These are phyloP conservation scores for Collichthys lucidus DNA, from an alignment of 2,113 vertebrate species.

Conservation along the genomic window DNA sequence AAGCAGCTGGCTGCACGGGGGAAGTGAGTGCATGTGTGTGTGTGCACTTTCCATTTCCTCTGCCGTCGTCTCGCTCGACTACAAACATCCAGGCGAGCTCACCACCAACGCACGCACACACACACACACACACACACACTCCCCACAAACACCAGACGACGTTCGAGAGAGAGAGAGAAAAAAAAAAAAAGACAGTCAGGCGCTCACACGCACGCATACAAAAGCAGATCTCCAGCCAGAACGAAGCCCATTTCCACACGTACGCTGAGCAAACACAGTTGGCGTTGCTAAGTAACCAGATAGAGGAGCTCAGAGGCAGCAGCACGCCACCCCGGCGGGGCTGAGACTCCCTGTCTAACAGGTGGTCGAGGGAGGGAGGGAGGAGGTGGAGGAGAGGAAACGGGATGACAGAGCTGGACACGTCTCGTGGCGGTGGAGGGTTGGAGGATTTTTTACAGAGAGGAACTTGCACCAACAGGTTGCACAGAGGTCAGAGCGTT, in stretches of 20 bases:
- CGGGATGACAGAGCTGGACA: conserved; percentile 61
- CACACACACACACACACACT: background rate
- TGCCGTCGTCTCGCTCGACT: conserved; percentile 45
- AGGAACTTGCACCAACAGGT: conserved; percentile 50
- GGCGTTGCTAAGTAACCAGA: conserved; percentile 84
- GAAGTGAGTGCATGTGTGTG: conserved; percentile 13
- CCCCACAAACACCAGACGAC: background rate
- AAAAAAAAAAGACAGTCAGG: conserved; percentile 55
- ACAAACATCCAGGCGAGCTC: conserved; percentile 50
- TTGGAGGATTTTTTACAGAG: conserved; percentile 59
- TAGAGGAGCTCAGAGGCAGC: conserved; percentile 78
- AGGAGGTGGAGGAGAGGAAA: conserved; percentile 44
- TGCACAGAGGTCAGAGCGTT: conserved; percentile 64
- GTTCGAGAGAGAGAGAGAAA: too few relatives aligned
- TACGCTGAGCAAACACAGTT: conserved; percentile 81
- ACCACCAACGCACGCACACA: background rate
- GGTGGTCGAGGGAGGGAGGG: conserved; percentile 69
- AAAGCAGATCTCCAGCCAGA: conserved; percentile 69
- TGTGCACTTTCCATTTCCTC: conserved; percentile 54
- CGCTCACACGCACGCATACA: conserved; percentile 53
- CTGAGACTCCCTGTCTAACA: conserved; percentile 78
- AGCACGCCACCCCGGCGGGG: conserved; percentile 68
- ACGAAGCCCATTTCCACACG: conserved; percentile 74
- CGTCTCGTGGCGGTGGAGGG: conserved; percentile 35
- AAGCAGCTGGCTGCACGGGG: conserved; percentile 47